These are phyloP conservation scores for Cynopterus brachyotis DNA, from an alignment of 2,113 vertebrate genomes.

Conservation along the genomic window DNA sequence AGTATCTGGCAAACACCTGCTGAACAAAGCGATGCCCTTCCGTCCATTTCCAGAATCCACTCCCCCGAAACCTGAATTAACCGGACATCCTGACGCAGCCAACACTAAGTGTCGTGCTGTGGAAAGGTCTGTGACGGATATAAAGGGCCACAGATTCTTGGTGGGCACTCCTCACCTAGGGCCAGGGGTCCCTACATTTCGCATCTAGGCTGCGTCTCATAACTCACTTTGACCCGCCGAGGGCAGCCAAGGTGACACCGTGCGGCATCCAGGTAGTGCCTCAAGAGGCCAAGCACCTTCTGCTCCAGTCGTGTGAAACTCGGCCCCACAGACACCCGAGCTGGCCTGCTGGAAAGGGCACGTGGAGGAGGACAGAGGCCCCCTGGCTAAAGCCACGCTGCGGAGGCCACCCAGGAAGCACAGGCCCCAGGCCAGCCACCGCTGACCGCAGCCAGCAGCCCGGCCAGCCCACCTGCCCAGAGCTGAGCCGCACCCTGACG, in stretches of 20 bases:
- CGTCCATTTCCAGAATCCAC: not conserved
- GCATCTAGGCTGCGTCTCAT: not conserved
- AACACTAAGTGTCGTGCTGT: not conserved
- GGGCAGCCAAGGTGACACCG: not conserved
- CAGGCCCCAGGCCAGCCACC: not conserved
- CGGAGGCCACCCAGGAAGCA: not conserved
- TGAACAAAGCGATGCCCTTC: not conserved
- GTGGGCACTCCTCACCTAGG: not conserved
- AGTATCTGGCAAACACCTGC: not conserved
- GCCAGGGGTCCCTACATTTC: not conserved
- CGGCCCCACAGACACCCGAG: not conserved
- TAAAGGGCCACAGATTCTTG: not conserved
- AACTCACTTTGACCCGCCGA: not conserved
- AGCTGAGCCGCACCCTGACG: not conserved
- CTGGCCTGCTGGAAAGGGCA: not conserved
- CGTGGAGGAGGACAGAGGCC: not conserved
- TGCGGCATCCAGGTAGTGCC: not conserved
- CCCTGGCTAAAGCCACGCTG: rapidly evolving
- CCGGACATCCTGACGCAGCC: not conserved
- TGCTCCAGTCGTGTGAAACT: not conserved
- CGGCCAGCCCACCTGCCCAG: too few species aligned
- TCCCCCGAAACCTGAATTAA: not conserved
- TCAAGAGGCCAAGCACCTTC: not conserved
- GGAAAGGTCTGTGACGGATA: not conserved
- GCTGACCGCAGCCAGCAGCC: not conserved